Evolutionary conservation across 1,140 invertebrate species (phyloP).

Genomic region (Octopus sinensis): DNA sequence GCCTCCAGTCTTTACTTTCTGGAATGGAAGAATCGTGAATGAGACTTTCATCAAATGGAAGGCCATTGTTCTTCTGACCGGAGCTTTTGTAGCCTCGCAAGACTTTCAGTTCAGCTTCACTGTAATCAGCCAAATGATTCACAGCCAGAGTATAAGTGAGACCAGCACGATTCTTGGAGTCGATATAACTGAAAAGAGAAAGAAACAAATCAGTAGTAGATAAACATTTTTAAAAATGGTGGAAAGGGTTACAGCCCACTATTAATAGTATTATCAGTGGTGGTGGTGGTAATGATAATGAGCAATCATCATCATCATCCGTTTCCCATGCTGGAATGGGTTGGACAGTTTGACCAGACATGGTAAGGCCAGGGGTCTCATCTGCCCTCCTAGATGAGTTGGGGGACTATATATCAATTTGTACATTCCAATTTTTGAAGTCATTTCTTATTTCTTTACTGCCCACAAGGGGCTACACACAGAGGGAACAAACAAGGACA

Average conservation of each 20-base stretch:
- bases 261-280: too few species aligned
- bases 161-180: slow-evolving; percentile 78
- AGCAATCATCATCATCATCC: too few species aligned
- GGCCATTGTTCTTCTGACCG: slow-evolving; percentile 67
- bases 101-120: slow-evolving; percentile 74
- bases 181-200: slow-evolving; percentile 68
- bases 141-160: slow-evolving; percentile 73
- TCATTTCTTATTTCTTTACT: too few species aligned
- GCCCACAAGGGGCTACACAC: too few species aligned
- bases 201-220: slow-evolving; percentile 5
- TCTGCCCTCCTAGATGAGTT: too few species aligned
- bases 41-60: slow-evolving; percentile 67
- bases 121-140: slow-evolving; percentile 86
- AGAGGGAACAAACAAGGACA: too few species aligned
- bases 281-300: too few species aligned
- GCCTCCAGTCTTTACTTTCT: slow-evolving; percentile 77
- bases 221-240: neutral
- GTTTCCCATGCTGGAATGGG: too few species aligned
- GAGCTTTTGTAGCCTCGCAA: slow-evolving; percentile 72
- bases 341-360: too few species aligned
- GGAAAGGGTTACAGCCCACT: neutral
- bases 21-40: slow-evolving; percentile 40
- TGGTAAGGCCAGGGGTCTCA: too few species aligned
- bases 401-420: too few species aligned
- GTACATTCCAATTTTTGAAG: too few species aligned